phyloP scores from a whole-genome alignment of 1,140 invertebrate genomes.

The Drosophila lacertosa region DNA sequence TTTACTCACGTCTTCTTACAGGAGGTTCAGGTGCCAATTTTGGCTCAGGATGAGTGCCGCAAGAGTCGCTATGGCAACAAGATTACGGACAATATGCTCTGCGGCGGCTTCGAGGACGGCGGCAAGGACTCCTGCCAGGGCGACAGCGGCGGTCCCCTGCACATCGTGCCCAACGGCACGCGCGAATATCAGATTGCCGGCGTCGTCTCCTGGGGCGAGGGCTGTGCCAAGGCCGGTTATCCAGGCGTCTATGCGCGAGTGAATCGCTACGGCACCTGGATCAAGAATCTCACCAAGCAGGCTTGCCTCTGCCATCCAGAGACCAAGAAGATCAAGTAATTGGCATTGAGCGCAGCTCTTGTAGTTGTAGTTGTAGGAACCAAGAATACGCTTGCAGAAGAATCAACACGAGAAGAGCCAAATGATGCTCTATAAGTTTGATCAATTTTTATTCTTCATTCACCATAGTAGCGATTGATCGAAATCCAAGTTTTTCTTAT shows the following conservation, averaged over 20 bases:
- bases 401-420: no score
- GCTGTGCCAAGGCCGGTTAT: slow-evolving; percentile 90
- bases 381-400: slow-evolving; percentile 5
- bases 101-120: slow-evolving; percentile 91
- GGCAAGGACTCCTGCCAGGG: slow-evolving; percentile 91
- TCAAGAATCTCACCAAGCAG: slow-evolving; percentile 87
- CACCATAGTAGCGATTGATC: neutral
- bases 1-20: neutral
- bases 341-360: neutral
- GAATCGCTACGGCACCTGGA: slow-evolving; percentile 90
- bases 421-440: slow-evolving; percentile 6
- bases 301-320: slow-evolving; percentile 87
- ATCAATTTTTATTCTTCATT: neutral
- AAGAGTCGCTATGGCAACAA: slow-evolving; percentile 88
- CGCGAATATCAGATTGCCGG: slow-evolving; percentile 85
- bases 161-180: slow-evolving; percentile 84
- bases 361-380: neutral
- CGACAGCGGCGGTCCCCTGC: slow-evolving; percentile 88
- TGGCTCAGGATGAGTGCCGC: slow-evolving; percentile 89
- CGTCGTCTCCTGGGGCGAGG: slow-evolving; percentile 91
- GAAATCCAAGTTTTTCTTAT: slow-evolving; percentile 40
- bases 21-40: slow-evolving; percentile 89
- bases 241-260: slow-evolving; percentile 95
- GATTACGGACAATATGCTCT: slow-evolving; percentile 94
- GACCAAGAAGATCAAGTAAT: slow-evolving; percentile 77